Evolutionary conservation across 2,888 invertebrate genomes (phyloP).

Genomic region (Alitta virens): DNA sequence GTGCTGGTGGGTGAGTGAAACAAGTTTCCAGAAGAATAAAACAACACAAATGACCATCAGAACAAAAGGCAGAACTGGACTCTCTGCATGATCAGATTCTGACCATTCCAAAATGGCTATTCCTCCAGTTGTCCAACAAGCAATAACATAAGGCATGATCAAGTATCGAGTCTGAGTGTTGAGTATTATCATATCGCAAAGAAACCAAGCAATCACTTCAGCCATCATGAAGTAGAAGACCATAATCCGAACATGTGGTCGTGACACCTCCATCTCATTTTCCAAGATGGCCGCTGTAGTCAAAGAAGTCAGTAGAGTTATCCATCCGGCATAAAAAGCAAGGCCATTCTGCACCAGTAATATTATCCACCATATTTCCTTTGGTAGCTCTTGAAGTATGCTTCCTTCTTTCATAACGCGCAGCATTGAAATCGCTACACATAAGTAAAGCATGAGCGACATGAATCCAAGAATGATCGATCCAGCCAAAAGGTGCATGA

Average conservation of each 20-base stretch:
- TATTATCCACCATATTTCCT: slow-evolving; percentile 41
- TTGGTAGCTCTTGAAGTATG: background rate
- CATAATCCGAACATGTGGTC: slow-evolving; percentile 32
- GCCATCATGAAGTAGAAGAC: slow-evolving; percentile 33
- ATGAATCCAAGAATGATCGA: slow-evolving; percentile 32
- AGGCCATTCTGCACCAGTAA: slow-evolving; percentile 41
- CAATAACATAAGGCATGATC: slow-evolving; percentile 10
- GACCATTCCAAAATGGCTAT: no score
- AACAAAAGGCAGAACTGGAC: no score
- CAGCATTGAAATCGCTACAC: slow-evolving; percentile 30
- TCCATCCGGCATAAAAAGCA: slow-evolving; percentile 32
- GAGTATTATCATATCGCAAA: slow-evolving; percentile 6
- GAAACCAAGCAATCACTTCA: slow-evolving; percentile 3
- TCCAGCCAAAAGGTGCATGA: slow-evolving; percentile 29
- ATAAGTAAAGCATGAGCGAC: slow-evolving; percentile 33
- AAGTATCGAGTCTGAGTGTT: slow-evolving; percentile 10
- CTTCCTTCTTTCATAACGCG: slow-evolving; percentile 21
- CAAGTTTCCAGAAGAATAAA: no score
- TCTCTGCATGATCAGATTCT: no score
- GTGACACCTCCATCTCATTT: slow-evolving; percentile 26
- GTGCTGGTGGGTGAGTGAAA: no score
- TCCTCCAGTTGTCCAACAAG: no score
- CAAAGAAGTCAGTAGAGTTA: slow-evolving; percentile 39
- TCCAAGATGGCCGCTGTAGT: slow-evolving; percentile 31
- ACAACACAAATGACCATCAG: no score